A percentile compares a stretch with the other conserved stretches of the same genome.
phyloP scores from a whole-genome alignment of 2,888 invertebrate genomes.

The Erebia palarica region DNA sequence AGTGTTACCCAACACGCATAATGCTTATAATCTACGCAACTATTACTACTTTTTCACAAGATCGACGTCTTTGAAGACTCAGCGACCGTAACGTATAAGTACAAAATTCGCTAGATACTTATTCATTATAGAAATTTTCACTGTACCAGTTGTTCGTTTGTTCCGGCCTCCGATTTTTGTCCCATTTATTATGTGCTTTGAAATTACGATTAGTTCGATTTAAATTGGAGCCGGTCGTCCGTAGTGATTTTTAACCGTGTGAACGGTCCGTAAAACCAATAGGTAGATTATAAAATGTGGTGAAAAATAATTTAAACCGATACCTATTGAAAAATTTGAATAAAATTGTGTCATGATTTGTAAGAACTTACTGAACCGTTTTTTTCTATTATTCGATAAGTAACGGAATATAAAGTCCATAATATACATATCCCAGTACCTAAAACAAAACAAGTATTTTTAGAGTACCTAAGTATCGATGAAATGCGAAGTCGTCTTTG shows the following conservation, averaged over 20 bases:
- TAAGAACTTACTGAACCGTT: not conserved
- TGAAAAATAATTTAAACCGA: not conserved
- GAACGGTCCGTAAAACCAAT: conserved; percentile 75
- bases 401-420: too few relatives aligned
- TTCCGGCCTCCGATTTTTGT: conserved; percentile 78
- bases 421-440: too few relatives aligned
- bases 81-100: conserved; percentile 73
- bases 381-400: too few relatives aligned
- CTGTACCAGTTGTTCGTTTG: conserved; percentile 79
- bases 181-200: conserved; percentile 72
- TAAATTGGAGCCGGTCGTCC: conserved; percentile 77
- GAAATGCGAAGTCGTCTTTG: too few relatives aligned
- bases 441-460: too few relatives aligned
- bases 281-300: conserved; percentile 41
- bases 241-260: conserved; percentile 73
- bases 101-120: conserved; percentile 73
- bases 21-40: conserved; percentile 14
- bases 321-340: not conserved
- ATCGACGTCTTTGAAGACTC: conserved; percentile 50
- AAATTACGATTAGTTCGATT: conserved; percentile 79
- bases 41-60: conserved; percentile 47
- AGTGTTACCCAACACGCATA: conserved; percentile 7
- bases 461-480: too few relatives aligned
- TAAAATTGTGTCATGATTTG: not conserved
- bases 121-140: conserved; percentile 80